Evolutionary conservation across 2,888 invertebrate species (phyloP).

Genomic region (Venusia cambrica): DNA sequence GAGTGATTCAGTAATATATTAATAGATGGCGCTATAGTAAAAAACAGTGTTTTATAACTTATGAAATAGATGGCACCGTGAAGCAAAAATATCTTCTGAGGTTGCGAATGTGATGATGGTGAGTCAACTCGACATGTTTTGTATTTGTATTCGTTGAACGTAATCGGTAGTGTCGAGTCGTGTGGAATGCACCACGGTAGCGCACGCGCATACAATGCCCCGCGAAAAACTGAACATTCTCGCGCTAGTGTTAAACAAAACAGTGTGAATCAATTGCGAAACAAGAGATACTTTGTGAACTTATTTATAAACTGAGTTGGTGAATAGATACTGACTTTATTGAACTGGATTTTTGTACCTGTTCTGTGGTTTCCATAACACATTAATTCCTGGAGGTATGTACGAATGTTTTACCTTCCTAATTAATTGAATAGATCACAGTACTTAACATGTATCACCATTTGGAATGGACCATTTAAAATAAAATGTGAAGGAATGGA

Average conservation of each 20-base stretch:
- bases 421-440: no score
- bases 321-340: constrained; percentile 50
- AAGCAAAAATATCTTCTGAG: no score
- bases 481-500: no score
- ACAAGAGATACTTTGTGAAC: constrained; percentile 58
- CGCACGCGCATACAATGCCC: constrained; percentile 57
- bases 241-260: constrained; percentile 61
- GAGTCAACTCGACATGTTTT: no score
- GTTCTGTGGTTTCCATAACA: constrained; percentile 26
- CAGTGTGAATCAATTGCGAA: constrained; percentile 57
- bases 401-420: constrained; percentile 23
- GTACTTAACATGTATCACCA: no score
- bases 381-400: no score
- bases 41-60: no score
- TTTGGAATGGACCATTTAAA: no score
- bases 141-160: constrained; percentile 72
- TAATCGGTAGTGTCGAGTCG: constrained; percentile 59
- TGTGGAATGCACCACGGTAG: constrained; percentile 56
- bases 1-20: not conserved
- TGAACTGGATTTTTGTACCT: constrained; percentile 51
- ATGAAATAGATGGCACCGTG: constrained; percentile 52
- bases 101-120: no score
- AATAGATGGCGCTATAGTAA: constrained; percentile 36
- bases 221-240: constrained; percentile 63
- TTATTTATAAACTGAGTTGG: constrained; percentile 51